These are phyloP conservation scores for Campylorhamphus procurvoides DNA, from an alignment of 2,113 vertebrate genomes.

Conservation along the genomic window DNA sequence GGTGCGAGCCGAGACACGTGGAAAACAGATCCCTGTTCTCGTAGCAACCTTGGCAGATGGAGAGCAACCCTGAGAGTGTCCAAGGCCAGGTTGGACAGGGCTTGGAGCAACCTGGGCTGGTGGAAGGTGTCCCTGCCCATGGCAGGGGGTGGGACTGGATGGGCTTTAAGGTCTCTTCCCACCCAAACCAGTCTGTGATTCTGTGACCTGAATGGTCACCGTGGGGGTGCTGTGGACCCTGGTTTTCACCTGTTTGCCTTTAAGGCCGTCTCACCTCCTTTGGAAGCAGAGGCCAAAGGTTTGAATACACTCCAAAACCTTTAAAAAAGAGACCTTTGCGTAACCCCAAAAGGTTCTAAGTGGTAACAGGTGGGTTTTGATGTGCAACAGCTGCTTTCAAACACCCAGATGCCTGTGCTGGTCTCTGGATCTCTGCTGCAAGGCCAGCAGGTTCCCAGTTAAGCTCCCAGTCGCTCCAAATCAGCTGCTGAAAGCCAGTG, in stretches of 20 bases:
- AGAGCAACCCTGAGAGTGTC: background rate
- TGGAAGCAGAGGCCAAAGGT: background rate
- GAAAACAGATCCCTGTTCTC: background rate
- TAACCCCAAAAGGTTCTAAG: background rate
- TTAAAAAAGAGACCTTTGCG: background rate
- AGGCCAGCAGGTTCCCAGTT: background rate
- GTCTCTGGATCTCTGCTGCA: background rate
- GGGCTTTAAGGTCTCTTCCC: background rate
- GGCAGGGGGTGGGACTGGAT: background rate
- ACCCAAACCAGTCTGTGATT: background rate
- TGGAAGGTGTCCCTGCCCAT: background rate
- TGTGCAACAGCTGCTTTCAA: background rate
- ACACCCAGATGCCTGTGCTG: background rate
- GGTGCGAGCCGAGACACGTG: background rate
- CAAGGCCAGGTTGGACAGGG: background rate
- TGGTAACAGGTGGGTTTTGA: background rate
- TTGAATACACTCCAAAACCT: background rate
- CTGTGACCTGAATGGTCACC: background rate
- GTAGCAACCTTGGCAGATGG: background rate
- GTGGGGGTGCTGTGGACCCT: accelerated
- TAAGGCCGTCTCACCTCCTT: background rate
- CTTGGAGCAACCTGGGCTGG: background rate
- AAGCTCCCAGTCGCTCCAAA: background rate
- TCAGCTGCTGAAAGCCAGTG: background rate
- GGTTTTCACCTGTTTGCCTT: background rate